Percentiles rank a stretch among this genome's conserved stretches.
Evolutionary conservation across 2,113 vertebrate genomes (phyloP).

Genomic region (Neoarius graeffei): DNA sequence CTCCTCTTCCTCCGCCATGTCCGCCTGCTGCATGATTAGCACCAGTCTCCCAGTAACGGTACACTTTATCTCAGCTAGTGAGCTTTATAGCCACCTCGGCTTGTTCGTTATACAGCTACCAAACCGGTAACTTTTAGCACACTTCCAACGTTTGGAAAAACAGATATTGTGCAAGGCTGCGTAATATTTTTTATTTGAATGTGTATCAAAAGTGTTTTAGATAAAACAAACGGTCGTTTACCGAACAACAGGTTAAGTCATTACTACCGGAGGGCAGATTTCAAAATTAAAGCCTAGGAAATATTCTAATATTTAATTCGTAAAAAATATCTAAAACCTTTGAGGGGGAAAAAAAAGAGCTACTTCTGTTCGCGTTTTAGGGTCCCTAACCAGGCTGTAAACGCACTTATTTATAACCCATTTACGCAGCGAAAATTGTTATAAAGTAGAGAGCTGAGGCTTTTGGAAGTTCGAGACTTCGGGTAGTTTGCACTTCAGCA

Average conservation of each 20-base stretch:
- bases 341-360: not conserved
- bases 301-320: not conserved
- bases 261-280: not conserved
- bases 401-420: not conserved
- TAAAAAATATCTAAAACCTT: not conserved
- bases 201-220: too few relatives aligned
- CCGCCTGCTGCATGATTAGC: conserved; percentile 59
- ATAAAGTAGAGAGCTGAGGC: not conserved
- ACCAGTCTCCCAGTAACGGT: not conserved
- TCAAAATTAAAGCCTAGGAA: conserved; percentile 28
- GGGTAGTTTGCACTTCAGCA: too few relatives aligned
- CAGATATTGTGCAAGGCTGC: not conserved
- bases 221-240: not conserved
- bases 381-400: not conserved
- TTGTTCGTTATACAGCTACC: not conserved
- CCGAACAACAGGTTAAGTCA: too few relatives aligned
- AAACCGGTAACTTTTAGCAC: not conserved
- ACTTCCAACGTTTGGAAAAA: too few relatives aligned
- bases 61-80: too few relatives aligned
- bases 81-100: not conserved
- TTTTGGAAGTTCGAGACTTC: not conserved
- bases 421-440: not conserved
- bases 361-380: not conserved
- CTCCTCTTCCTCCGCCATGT: conserved; percentile 64
- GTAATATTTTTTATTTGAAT: not conserved